Evolutionary conservation across 2,888 invertebrate genomes (phyloP).

Genomic region (Lamellibrachia satsuma): DNA sequence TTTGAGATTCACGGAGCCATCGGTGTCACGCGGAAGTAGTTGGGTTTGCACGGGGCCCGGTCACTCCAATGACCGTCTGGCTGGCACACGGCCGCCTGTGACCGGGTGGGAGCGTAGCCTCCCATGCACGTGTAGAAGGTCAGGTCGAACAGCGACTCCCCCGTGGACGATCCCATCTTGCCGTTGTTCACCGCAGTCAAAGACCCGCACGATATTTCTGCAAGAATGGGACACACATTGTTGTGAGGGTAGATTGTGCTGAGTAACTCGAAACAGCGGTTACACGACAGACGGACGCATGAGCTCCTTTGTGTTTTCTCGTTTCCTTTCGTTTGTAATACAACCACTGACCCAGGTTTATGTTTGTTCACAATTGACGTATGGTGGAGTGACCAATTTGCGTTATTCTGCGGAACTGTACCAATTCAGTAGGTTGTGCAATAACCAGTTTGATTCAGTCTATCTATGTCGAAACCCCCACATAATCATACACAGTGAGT

Average conservation of each 20-base stretch:
- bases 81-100: constrained; percentile 6
- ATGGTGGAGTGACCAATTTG: no score
- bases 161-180: not conserved
- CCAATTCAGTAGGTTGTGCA: no score
- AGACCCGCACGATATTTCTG: not conserved
- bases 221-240: not conserved
- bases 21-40: not conserved
- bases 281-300: no score
- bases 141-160: not conserved
- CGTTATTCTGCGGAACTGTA: no score
- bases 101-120: not conserved
- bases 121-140: not conserved
- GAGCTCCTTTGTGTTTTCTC: no score
- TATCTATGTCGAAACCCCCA: no score
- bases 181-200: not conserved
- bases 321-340: no score
- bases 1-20: not conserved
- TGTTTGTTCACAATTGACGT: no score
- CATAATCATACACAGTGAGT: no score
- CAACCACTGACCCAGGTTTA: no score
- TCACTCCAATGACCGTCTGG: not conserved
- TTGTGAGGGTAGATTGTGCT: not conserved
- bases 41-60: not conserved
- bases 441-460: no score
- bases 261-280: no score